Percentiles rank a stretch among this genome's conserved stretches.
These are phyloP conservation scores for Austrolebias charrua DNA, from an alignment of 2,797 vertebrate genomes.

Conservation along the genomic window DNA sequence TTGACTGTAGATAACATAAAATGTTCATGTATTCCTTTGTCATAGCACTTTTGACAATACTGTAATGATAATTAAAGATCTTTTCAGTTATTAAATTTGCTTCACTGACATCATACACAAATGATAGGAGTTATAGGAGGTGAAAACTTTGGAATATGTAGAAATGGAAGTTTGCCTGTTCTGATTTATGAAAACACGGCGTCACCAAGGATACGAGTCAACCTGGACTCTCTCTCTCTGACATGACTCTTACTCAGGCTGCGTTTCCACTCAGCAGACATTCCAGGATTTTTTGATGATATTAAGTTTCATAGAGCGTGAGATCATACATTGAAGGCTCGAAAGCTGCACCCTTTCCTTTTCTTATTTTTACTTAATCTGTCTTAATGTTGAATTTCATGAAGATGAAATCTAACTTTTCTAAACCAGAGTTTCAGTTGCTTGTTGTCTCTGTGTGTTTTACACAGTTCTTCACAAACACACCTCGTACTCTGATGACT, in stretches of 20 bases:
- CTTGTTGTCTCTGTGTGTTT: constrained; percentile 59
- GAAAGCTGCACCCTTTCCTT: constrained; percentile 13
- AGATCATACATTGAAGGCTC: constrained; percentile 43
- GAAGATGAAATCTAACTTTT: constrained; percentile 16
- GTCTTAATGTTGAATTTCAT: constrained; percentile 24
- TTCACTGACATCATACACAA: constrained; percentile 5
- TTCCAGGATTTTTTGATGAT: constrained; percentile 68
- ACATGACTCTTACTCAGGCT: constrained; percentile 35
- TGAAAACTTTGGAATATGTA: constrained; percentile 5
- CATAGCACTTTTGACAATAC: too few relatives aligned
- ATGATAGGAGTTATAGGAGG: neutral
- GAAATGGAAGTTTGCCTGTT: constrained; percentile 28
- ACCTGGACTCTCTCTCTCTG: constrained; percentile 34
- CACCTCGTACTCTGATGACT: constrained; percentile 26
- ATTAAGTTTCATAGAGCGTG: constrained; percentile 70
- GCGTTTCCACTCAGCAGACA: constrained; percentile 63
- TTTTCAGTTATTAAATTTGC: neutral
- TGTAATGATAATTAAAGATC: too few relatives aligned
- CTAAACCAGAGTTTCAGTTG: constrained; percentile 38
- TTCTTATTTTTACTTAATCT: constrained; percentile 4
- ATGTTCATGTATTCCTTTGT: too few relatives aligned
- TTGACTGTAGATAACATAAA: too few relatives aligned
- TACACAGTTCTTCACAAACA: constrained; percentile 59
- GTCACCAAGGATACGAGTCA: constrained; percentile 53
- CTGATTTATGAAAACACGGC: constrained; percentile 50